phyloP scores from a whole-genome alignment of 2,888 invertebrate genomes.

The Allolobophora icterica region DNA sequence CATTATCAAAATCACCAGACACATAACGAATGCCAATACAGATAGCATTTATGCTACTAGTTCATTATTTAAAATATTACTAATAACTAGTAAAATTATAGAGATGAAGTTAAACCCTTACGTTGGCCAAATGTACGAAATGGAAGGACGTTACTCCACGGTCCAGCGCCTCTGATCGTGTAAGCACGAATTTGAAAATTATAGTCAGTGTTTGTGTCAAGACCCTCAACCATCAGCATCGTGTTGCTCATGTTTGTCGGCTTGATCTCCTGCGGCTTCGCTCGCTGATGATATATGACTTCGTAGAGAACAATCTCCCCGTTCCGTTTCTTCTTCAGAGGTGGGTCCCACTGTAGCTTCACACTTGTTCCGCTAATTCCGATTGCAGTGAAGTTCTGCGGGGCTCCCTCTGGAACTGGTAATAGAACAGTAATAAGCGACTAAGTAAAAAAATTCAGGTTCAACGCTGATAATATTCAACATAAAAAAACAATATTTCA shows the following conservation, averaged over 20 bases:
- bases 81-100: neutral
- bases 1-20: no score
- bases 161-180: slow-evolving; percentile 88
- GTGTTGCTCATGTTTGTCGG: slow-evolving; percentile 55
- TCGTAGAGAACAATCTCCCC: slow-evolving; percentile 86
- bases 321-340: slow-evolving; percentile 72
- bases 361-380: slow-evolving; percentile 77
- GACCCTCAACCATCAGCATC: slow-evolving; percentile 55
- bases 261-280: slow-evolving; percentile 69
- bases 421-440: neutral
- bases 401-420: slow-evolving; percentile 65
- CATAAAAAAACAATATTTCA: neutral
- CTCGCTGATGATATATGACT: slow-evolving; percentile 75
- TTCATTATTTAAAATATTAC: neutral
- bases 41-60: no score
- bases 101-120: slow-evolving; percentile 31
- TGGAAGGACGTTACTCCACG: slow-evolving; percentile 84
- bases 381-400: slow-evolving; percentile 75
- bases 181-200: slow-evolving; percentile 88
- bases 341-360: slow-evolving; percentile 69
- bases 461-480: neutral
- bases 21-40: no score
- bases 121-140: slow-evolving; percentile 54
- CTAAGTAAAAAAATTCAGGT: neutral
- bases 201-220: slow-evolving; percentile 93